phyloP scores from a whole-genome alignment of 1,140 invertebrate genomes.

The Caenorhabditis brenneri region DNA sequence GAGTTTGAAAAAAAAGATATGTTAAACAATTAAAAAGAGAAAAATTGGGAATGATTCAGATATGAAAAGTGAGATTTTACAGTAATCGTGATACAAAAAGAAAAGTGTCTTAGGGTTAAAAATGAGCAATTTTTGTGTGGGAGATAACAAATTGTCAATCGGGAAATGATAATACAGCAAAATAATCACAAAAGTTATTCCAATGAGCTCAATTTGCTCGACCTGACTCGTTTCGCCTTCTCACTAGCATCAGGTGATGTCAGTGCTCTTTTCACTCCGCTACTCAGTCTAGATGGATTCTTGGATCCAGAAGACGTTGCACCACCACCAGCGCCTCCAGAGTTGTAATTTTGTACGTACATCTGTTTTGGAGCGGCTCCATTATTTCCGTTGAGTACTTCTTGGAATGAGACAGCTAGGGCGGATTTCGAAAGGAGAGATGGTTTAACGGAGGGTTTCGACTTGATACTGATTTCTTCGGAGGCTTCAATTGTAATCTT shows the following conservation, averaged over 20 bases:
- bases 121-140: too few relatives aligned
- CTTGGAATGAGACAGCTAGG: not conserved
- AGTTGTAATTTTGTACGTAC: conserved; percentile 5
- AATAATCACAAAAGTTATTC: not conserved
- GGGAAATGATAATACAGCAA: too few relatives aligned
- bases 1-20: not conserved
- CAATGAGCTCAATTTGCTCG: conserved; percentile 11
- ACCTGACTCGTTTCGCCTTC: conserved; percentile 15
- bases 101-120: too few relatives aligned
- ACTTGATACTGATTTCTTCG: not conserved
- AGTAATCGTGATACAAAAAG: too few relatives aligned
- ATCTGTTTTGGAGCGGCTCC: conserved; percentile 1
- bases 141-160: too few relatives aligned
- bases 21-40: not conserved
- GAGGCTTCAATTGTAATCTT: not conserved
- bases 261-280: not conserved
- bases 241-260: not conserved
- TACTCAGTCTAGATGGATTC: not conserved
- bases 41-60: not conserved
- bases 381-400: not conserved
- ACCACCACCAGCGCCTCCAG: not conserved
- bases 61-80: not conserved
- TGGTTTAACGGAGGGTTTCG: not conserved
- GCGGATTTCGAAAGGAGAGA: not conserved
- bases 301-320: not conserved